Evolutionary conservation across 2,797 vertebrate genomes (phyloP).

Genomic region (Sparus aurata): DNA sequence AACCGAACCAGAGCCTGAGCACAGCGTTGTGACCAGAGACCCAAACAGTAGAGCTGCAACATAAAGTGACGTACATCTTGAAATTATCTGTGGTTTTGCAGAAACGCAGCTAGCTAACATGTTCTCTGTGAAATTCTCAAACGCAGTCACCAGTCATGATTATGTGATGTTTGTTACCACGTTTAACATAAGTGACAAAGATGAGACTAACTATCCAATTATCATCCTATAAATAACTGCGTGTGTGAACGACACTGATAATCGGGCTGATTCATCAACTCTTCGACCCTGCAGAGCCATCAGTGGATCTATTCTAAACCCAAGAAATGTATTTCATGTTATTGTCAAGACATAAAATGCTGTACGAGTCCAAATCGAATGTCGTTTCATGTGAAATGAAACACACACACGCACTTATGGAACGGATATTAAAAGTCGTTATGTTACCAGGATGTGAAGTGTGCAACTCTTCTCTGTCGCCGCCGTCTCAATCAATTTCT

Average conservation of each 20-base stretch:
- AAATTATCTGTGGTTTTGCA: too few relatives aligned
- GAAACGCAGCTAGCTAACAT: too few relatives aligned
- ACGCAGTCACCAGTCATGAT: background rate
- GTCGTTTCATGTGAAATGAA: background rate
- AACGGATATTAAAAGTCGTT: background rate
- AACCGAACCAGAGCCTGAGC: too few relatives aligned
- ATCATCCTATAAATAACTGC: slow-evolving; percentile 9
- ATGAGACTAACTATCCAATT: background rate
- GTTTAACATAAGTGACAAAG: background rate
- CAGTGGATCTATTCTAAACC: slow-evolving; percentile 8
- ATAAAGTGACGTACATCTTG: too few relatives aligned
- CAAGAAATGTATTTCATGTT: background rate
- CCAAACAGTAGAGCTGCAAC: too few relatives aligned
- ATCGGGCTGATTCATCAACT: slow-evolving; percentile 40
- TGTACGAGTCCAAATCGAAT: background rate
- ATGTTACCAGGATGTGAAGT: background rate
- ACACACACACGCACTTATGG: background rate
- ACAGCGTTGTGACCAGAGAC: too few relatives aligned
- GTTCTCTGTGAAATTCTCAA: background rate
- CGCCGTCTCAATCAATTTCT: background rate
- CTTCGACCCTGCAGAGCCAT: slow-evolving; percentile 12
- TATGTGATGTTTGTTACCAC: background rate
- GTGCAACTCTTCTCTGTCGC: background rate
- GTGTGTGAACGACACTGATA: slow-evolving; percentile 31
- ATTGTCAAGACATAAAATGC: background rate